phyloP scores from a whole-genome alignment of 1,140 invertebrate species.

The Diachasmimorpha longicaudata region DNA sequence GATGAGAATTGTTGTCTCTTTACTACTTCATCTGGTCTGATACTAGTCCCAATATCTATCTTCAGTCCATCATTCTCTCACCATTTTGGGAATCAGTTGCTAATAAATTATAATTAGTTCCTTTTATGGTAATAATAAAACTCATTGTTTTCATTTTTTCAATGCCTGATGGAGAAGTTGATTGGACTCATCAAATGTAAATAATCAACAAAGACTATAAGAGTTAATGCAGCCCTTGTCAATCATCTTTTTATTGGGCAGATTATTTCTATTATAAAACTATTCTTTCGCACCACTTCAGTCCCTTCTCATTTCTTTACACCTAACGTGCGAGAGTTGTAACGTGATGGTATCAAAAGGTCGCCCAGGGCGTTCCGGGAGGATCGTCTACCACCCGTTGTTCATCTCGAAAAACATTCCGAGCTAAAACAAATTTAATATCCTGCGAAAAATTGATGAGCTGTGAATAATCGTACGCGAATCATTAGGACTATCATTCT shows the following conservation, averaged over 20 bases:
- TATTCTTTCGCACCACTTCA: background rate
- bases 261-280: background rate
- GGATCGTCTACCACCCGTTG: conserved; percentile 2
- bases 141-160: background rate
- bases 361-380: background rate
- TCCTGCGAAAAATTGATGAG: background rate
- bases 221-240: background rate
- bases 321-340: background rate
- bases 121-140: too few species aligned
- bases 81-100: too few species aligned
- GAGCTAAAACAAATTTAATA: background rate
- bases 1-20: too few species aligned
- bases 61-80: too few species aligned
- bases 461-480: background rate
- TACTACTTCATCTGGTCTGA: too few species aligned
- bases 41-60: too few species aligned
- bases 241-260: background rate
- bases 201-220: background rate
- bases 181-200: background rate
- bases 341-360: background rate
- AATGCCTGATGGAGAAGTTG: background rate
- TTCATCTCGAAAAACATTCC: background rate
- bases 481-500: background rate
- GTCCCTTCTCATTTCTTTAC: background rate
- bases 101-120: too few species aligned